Conservation (phyloP, 1,140 invertebrate species). For the Drosophila pseudoananassae region DNA sequence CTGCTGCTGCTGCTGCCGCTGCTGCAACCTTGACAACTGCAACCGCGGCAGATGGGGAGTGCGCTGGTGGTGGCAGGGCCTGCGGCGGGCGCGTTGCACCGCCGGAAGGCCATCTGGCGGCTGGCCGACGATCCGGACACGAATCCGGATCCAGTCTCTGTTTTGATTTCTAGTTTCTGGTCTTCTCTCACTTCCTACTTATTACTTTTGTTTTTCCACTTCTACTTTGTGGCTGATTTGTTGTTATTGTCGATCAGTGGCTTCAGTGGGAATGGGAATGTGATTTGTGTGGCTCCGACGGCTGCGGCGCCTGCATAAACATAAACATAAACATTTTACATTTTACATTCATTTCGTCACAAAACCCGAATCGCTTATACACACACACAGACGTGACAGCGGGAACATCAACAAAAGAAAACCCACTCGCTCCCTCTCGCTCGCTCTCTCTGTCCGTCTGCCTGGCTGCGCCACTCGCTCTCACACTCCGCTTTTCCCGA, state of each 20-base stretch:
- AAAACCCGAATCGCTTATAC: conserved; percentile 20
- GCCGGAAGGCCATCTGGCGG: conserved; percentile 37
- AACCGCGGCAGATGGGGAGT: background rate
- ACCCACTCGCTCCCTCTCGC: background rate
- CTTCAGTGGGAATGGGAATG: conserved; percentile 14
- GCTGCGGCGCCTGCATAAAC: conserved; percentile 10
- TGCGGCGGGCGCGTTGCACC: conserved; percentile 32
- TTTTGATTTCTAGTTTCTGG: conserved; percentile 12
- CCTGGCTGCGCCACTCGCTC: background rate
- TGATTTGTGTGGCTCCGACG: conserved; percentile 8
- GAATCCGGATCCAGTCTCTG: background rate
- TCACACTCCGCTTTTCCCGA: conserved; percentile 2
- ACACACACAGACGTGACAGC: conserved; percentile 11
- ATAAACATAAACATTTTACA: conserved; percentile 56
- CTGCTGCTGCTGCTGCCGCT: conserved; percentile 15
- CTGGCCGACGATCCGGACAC: conserved; percentile 22
- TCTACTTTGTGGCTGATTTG: conserved; percentile 29
- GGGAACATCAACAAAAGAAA: conserved; percentile 52
- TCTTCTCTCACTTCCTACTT: background rate
- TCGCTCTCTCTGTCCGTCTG: background rate
- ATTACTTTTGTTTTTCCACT: conserved; percentile 9
- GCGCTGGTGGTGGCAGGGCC: conserved; percentile 11
- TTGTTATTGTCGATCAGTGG: conserved; percentile 31
- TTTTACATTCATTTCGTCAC: conserved; percentile 50
- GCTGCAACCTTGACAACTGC: background rate